These are phyloP conservation scores for Aeoliscus strigatus DNA, from an alignment of 2,797 vertebrate genomes.

Conservation along the genomic window DNA sequence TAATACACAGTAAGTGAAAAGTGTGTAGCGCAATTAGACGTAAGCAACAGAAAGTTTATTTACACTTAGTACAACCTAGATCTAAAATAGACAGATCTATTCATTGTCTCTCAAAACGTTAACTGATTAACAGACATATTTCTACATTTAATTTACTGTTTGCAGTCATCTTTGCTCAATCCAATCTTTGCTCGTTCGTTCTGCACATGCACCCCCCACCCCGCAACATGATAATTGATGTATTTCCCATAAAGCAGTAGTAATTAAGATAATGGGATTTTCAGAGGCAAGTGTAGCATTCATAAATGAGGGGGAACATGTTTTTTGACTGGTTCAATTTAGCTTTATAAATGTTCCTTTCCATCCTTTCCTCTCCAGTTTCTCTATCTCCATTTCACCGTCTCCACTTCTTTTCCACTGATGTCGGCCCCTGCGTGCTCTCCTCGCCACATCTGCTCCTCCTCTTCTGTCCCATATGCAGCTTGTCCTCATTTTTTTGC, in stretches of 20 bases:
- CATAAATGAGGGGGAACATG: conserved; percentile 35
- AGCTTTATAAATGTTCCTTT: conserved; percentile 20
- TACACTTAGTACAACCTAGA: too few relatives aligned
- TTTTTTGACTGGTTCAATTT: conserved; percentile 42
- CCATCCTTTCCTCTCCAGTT: conserved; percentile 4
- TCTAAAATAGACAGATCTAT: too few relatives aligned
- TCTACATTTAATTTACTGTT: too few relatives aligned
- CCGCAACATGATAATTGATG: conserved; percentile 54
- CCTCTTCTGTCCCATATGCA: conserved; percentile 39
- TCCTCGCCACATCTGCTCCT: conserved; percentile 49
- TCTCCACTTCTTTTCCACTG: conserved; percentile 14
- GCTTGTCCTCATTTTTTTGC: conserved; percentile 67
- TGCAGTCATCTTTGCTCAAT: too few relatives aligned
- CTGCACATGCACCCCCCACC: conserved; percentile 1
- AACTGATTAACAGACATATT: too few relatives aligned
- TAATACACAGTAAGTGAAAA: too few relatives aligned
- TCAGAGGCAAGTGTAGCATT: conserved; percentile 54
- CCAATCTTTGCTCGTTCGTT: too few relatives aligned
- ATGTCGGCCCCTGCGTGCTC: conserved; percentile 19
- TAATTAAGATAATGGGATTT: conserved; percentile 71
- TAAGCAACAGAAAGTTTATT: too few relatives aligned
- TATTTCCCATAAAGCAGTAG: conserved; percentile 56
- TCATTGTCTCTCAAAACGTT: too few relatives aligned
- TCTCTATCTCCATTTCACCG: conserved; percentile 16
- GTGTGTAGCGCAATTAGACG: too few relatives aligned